These are phyloP conservation scores for Phoxinus dragarum DNA, from an alignment of 2,797 vertebrate species.

Conservation along the genomic window DNA sequence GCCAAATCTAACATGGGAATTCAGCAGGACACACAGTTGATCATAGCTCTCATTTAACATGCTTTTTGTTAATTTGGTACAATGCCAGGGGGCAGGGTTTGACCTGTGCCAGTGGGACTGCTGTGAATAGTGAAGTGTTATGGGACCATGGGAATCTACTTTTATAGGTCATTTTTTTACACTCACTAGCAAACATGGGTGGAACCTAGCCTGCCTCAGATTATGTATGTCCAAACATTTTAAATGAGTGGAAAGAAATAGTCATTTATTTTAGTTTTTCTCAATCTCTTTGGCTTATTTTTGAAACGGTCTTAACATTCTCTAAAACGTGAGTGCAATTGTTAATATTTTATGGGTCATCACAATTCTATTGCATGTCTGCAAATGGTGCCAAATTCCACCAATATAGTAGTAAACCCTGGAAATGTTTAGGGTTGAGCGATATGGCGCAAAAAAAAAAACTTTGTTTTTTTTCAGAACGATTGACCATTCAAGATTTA, in stretches of 20 bases:
- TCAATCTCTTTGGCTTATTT: not conserved
- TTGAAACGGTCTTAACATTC: not conserved
- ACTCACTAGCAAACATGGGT: not conserved
- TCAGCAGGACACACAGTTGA: slow-evolving; percentile 31
- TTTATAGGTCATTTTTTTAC: slow-evolving; percentile 34
- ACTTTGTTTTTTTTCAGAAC: too few relatives aligned
- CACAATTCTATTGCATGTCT: not conserved
- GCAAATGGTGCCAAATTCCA: too few relatives aligned
- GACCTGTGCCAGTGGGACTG: slow-evolving; percentile 36
- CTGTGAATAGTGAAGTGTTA: not conserved
- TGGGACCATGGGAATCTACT: slow-evolving; percentile 13
- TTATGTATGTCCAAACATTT: not conserved
- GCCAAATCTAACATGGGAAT: slow-evolving; percentile 42
- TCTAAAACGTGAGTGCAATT: not conserved
- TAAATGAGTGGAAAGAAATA: not conserved
- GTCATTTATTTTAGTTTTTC: not conserved
- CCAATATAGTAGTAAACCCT: too few relatives aligned
- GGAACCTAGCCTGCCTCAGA: not conserved
- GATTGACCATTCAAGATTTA: too few relatives aligned
- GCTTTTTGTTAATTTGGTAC: slow-evolving; percentile 46
- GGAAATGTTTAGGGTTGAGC: too few relatives aligned
- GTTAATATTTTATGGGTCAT: not conserved
- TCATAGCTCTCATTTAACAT: slow-evolving; percentile 40
- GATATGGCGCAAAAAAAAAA: too few relatives aligned
- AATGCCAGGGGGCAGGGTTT: slow-evolving; percentile 22